Percentiles rank a stretch among this genome's conserved stretches.
phyloP scores from a whole-genome alignment of 2,113 vertebrate species.

The Dendrocopos noguchii region DNA sequence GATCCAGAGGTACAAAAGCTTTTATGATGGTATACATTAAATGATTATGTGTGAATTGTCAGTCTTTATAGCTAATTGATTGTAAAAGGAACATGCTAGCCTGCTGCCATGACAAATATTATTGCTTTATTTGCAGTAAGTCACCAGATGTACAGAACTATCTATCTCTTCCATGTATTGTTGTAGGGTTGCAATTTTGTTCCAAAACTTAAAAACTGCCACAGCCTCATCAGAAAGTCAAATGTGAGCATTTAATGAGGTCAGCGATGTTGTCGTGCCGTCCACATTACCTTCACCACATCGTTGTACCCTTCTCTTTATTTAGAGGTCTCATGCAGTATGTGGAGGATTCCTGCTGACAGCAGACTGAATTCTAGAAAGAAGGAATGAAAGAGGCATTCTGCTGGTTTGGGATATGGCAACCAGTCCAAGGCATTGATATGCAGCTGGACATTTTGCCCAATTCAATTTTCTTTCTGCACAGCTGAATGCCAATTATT shows the following conservation, averaged over 20 bases:
- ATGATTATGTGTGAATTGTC: not conserved
- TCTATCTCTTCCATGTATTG: not conserved
- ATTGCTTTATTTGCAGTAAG: not conserved
- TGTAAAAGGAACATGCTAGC: not conserved
- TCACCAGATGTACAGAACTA: not conserved
- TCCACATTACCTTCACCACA: not conserved
- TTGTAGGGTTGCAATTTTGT: not conserved
- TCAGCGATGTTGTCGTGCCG: not conserved
- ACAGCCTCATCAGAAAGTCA: not conserved
- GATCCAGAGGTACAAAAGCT: not conserved
- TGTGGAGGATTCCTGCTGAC: not conserved
- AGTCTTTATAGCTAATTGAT: not conserved
- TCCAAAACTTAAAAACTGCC: not conserved
- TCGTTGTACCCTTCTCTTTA: not conserved
- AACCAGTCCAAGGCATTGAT: not conserved
- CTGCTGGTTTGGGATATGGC: constrained; percentile 34
- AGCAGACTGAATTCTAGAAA: not conserved
- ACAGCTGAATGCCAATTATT: constrained; percentile 43
- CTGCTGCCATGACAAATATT: not conserved
- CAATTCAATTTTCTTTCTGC: constrained; percentile 45
- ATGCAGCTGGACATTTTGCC: constrained; percentile 44
- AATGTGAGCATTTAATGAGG: not conserved
- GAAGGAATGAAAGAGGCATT: constrained; percentile 8
- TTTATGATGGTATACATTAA: not conserved
- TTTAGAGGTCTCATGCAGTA: not conserved